Evolutionary conservation across 2,797 vertebrate genomes (phyloP), one percentile per base, ranked within the genome.

Genomic region (Sebastiscus tertius): DNA sequence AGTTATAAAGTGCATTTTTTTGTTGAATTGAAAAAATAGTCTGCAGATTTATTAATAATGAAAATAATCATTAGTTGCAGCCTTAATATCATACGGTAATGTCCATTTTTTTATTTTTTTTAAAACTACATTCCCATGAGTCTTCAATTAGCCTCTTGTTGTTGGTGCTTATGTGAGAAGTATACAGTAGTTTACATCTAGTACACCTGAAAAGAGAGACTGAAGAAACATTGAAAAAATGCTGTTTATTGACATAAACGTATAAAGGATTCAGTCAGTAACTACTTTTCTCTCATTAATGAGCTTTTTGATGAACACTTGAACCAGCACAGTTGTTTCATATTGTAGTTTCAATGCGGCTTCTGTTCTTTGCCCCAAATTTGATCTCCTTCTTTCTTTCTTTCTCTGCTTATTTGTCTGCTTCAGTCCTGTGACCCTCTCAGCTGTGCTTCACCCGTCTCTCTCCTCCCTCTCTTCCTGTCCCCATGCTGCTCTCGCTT

Each of bases 391-490:
- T 72, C 31, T 12, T 27, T 79, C 69, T 75, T 26, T 82, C 69
- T 75, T 26, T 82, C 58, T 79, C 24, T 87, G 83, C 77, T 91
- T 92, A 62, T 92, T 85, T 89, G 67, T 84, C 68, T 80, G 74
- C 70, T 27, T 64, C 75, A 81, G 77, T 75, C 79, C 73, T 20
- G 46, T 86, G 84, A 82, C 88, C 83, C 86, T 71, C 88, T 88
- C 78, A 61, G 84, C 75, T 75, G 68, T 80, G 75, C 80, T 69
- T 91, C 69, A 65, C 69, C 69, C 58, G 64, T 81, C 72, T 86
- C 74, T 85, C 88, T 82, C 88, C 87, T 87, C 87, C 85, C 88
- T 86, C 88, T 89, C 87, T 90, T 92, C 90, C 91, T 91, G 90
- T 91, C 87, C 82, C 69, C 80, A 34, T 39, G 54, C 71, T 80